Conservation (phyloP, 2,797 vertebrate genomes). For the Pteronotus mesoamericanus region DNA sequence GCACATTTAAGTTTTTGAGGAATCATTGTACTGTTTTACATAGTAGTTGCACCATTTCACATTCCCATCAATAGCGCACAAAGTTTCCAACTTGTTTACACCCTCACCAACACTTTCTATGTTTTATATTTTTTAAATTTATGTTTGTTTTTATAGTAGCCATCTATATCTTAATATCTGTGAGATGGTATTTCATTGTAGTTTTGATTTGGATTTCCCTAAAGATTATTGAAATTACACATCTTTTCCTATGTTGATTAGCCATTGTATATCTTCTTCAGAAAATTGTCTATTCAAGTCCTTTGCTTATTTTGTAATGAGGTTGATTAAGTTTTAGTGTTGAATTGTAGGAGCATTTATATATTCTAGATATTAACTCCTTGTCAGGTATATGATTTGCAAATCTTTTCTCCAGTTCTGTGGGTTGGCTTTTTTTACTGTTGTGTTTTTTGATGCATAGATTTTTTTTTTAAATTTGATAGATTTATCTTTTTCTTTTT, state of each 20-base stretch:
- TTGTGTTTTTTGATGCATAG: neutral
- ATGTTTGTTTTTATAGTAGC: neutral
- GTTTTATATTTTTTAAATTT: neutral
- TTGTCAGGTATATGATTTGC: neutral
- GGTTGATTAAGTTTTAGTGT: neutral
- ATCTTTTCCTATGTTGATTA: neutral
- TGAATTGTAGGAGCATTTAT: neutral
- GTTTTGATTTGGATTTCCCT: constrained; percentile 2
- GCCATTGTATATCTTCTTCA: neutral
- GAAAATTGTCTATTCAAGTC: neutral
- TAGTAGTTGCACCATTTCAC: neutral
- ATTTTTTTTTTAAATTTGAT: neutral
- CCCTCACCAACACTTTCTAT: neutral
- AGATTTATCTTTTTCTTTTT: neutral
- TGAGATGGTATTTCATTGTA: neutral
- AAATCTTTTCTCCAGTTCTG: neutral
- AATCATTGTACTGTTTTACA: neutral
- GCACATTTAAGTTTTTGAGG: neutral
- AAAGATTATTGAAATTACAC: neutral
- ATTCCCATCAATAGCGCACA: neutral
- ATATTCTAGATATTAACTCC: neutral
- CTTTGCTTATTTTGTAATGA: neutral
- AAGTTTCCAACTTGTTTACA: neutral
- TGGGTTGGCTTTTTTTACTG: neutral
- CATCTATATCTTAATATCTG: neutral